A percentile compares a stretch with the other conserved stretches of the same genome.
These are phyloP conservation scores for Schizopygopsis pylzovi DNA, from an alignment of 2,797 vertebrate species.

Conservation along the genomic window DNA sequence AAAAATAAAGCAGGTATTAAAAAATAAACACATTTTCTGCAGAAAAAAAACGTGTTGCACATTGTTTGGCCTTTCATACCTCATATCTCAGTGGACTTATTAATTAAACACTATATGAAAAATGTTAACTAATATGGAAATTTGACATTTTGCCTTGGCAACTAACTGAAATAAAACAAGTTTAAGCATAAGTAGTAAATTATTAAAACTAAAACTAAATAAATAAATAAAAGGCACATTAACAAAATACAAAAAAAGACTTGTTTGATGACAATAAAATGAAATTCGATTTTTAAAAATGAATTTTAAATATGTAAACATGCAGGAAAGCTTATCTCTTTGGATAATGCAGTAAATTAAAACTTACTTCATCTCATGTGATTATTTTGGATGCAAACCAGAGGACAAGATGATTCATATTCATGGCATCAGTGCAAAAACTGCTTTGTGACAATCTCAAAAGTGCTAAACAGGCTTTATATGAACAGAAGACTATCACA, in stretches of 20 bases:
- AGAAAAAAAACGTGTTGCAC: neutral
- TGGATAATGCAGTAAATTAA: neutral
- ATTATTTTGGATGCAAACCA: neutral
- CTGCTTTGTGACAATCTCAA: neutral
- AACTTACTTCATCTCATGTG: neutral
- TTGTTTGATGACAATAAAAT: neutral
- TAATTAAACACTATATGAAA: neutral
- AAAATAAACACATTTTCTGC: neutral
- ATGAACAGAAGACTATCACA: neutral
- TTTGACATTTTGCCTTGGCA: neutral
- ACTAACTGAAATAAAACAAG: neutral
- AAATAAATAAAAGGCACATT: neutral
- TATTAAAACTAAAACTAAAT: neutral
- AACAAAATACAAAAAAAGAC: neutral
- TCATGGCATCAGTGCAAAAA: neutral
- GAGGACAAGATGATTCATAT: neutral
- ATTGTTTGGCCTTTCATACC: neutral
- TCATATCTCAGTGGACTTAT: neutral
- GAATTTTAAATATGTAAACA: neutral
- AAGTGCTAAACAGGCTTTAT: neutral
- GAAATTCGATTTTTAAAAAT: neutral
- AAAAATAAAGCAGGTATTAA: neutral
- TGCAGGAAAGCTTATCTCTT: neutral
- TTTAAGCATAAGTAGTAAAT: neutral
- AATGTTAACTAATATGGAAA: too few species aligned